Conservation (phyloP, 2,113 vertebrate genomes). For the Podarcis cretensis region DNA sequence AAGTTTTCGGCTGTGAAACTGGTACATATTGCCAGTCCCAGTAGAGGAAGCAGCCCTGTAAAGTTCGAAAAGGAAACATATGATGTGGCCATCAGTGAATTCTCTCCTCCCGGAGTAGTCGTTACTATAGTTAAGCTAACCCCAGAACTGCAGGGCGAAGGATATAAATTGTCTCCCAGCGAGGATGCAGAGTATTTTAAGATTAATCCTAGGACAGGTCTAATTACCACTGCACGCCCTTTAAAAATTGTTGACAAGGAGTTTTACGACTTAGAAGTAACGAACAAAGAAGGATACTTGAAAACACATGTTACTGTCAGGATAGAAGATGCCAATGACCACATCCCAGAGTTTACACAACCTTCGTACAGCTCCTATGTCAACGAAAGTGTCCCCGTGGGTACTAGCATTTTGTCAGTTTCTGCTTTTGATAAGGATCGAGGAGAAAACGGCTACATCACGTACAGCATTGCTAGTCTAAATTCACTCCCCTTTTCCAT, state of each 20-base stretch:
- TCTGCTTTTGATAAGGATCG: slow-evolving; percentile 89
- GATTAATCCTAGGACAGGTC: slow-evolving; percentile 89
- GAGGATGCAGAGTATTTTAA: slow-evolving; percentile 85
- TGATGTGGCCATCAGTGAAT: slow-evolving; percentile 87
- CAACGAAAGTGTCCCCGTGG: slow-evolving; percentile 90
- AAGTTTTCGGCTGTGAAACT: slow-evolving; percentile 84
- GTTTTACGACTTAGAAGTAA: slow-evolving; percentile 83
- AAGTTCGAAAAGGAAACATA: slow-evolving; percentile 88
- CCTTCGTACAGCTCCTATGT: slow-evolving; percentile 85
- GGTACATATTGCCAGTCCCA: slow-evolving; percentile 81
- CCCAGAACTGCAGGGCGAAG: slow-evolving; percentile 84
- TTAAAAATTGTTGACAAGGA: slow-evolving; percentile 85
- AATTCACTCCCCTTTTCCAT: slow-evolving; percentile 89
- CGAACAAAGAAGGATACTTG: slow-evolving; percentile 79
- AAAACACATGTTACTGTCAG: slow-evolving; percentile 83
- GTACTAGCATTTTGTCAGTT: slow-evolving; percentile 83
- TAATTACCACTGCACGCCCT: slow-evolving; percentile 86
- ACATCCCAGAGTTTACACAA: slow-evolving; percentile 89
- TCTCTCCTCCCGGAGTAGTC: slow-evolving; percentile 91
- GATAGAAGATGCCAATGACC: slow-evolving; percentile 92
- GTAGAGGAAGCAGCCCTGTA: slow-evolving; percentile 69
- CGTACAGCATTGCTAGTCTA: slow-evolving; percentile 92
- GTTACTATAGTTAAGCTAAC: slow-evolving; percentile 84
- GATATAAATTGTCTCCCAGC: slow-evolving; percentile 86
- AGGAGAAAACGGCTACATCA: slow-evolving; percentile 98